Evolutionary conservation across 2,888 invertebrate species (phyloP).

Genomic region (Perdita meconis): DNA sequence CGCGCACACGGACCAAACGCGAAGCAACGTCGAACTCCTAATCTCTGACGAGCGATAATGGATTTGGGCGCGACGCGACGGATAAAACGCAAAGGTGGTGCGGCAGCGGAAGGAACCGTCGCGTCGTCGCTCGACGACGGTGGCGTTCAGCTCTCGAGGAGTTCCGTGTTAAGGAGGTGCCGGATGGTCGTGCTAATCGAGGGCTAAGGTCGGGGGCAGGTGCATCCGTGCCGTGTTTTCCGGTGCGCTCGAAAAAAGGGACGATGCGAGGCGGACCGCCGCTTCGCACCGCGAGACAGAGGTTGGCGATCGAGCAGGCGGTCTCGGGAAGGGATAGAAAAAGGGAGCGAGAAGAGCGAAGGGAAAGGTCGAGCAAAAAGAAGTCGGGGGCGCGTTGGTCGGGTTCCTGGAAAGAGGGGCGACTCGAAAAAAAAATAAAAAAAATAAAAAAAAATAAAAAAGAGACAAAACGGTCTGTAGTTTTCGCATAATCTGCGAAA

Average conservation of each 20-base stretch:
- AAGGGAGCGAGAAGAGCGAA: neutral
- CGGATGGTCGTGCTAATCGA: slow-evolving; percentile 33
- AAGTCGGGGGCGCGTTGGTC: neutral
- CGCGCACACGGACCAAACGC: no score
- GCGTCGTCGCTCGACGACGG: neutral
- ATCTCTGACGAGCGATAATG: no score
- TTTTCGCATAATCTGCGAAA: slow-evolving; percentile 67
- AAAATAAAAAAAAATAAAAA: no score
- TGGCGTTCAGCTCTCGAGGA: neutral
- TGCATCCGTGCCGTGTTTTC: slow-evolving; percentile 55
- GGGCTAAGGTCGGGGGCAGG: slow-evolving; percentile 59
- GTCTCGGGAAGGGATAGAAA: slow-evolving; percentile 2
- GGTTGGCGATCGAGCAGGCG: neutral
- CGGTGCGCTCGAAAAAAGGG: slow-evolving; percentile 41
- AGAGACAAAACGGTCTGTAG: slow-evolving; percentile 53
- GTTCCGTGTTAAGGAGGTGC: slow-evolving; percentile 4
- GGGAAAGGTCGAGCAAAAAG: neutral
- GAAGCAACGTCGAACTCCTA: no score
- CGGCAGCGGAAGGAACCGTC: neutral
- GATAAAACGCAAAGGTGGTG: no score
- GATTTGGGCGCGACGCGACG: no score
- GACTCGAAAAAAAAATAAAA: slow-evolving; percentile 53
- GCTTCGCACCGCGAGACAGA: slow-evolving; percentile 3
- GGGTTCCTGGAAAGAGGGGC: slow-evolving; percentile 50
- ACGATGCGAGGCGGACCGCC: neutral